Percentiles rank a stretch among this genome's conserved stretches.
Conservation (phyloP, 2,797 vertebrate species). For the Ficedula albicollis region DNA sequence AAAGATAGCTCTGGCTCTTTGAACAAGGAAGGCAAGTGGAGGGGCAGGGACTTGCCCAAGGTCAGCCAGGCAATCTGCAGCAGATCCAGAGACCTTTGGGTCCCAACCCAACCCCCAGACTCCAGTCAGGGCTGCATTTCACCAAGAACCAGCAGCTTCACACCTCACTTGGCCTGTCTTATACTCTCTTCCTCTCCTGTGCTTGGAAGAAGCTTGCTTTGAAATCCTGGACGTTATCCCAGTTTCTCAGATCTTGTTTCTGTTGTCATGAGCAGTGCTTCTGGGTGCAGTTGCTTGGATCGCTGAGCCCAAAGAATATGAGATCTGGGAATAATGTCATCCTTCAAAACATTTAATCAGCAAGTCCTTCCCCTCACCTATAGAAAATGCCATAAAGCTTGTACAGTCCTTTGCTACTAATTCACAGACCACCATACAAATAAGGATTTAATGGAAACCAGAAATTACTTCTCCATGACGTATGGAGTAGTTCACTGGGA, state of each 20-base stretch:
- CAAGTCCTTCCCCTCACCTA: background rate
- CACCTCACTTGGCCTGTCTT: background rate
- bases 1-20: slow-evolving; percentile 9
- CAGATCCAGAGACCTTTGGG: background rate
- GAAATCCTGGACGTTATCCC: background rate
- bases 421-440: background rate
- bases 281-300: background rate
- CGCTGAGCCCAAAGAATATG: background rate
- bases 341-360: background rate
- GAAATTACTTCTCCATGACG: background rate
- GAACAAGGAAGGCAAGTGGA: background rate
- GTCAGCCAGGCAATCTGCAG: background rate
- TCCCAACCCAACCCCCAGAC: background rate
- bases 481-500: background rate
- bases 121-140: accelerated
- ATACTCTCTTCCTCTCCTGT: background rate
- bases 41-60: slow-evolving; percentile 4
- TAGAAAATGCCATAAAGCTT: background rate
- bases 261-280: background rate
- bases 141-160: background rate
- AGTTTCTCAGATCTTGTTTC: background rate
- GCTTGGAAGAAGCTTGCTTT: background rate
- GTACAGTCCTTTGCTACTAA: background rate
- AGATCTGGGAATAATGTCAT: background rate
- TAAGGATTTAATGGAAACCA: background rate